phyloP scores from a whole-genome alignment of 2,113 vertebrate genomes.

The Aegotheles bennettii region DNA sequence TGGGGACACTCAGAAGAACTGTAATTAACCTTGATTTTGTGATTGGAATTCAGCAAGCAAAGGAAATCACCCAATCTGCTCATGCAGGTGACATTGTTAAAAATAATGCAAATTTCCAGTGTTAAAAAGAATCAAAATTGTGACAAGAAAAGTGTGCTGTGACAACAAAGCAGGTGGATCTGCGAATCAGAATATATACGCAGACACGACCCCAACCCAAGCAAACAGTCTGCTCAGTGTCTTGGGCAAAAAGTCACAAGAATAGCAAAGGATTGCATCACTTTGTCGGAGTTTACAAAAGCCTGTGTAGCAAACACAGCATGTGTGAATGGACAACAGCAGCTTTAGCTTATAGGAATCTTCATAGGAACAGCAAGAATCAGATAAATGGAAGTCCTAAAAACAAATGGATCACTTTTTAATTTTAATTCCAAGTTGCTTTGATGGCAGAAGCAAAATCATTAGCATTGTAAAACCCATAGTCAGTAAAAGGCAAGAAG shows the following conservation, averaged over 20 bases:
- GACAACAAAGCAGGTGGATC: not conserved
- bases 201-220: not conserved
- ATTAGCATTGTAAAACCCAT: not conserved
- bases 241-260: not conserved
- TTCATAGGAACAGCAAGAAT: not conserved
- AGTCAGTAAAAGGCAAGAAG: not conserved
- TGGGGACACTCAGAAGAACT: not conserved
- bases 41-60: not conserved
- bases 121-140: not conserved
- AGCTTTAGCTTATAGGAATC: not conserved
- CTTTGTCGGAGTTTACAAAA: not conserved
- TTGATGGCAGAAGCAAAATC: not conserved
- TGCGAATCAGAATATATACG: not conserved
- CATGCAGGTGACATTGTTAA: not conserved
- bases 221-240: not conserved
- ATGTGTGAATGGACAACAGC: not conserved
- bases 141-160: not conserved
- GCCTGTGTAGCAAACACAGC: rapidly evolving
- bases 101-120: not conserved
- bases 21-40: not conserved
- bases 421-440: not conserved
- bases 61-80: not conserved
- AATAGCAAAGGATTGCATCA: not conserved
- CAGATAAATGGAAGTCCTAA: not conserved
- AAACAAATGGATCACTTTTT: not conserved